Conservation (phyloP, 2,888 invertebrate genomes). For the Andrena marginata region DNA sequence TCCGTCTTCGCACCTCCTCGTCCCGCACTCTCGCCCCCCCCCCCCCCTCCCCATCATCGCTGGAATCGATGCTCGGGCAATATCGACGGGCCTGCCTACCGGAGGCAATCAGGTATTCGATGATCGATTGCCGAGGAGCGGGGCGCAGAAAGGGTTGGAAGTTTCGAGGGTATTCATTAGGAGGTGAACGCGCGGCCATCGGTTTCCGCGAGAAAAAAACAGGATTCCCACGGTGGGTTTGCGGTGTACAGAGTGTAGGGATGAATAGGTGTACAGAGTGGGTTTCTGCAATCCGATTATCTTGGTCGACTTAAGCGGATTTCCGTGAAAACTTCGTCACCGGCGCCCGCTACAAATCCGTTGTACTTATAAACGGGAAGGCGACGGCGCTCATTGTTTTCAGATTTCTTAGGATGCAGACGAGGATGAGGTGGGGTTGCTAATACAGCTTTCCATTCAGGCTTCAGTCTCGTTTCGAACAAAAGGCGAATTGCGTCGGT, state of each 20-base stretch:
- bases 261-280: slow-evolving; percentile 49
- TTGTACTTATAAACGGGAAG: slow-evolving; percentile 61
- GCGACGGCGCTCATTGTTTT: slow-evolving; percentile 38
- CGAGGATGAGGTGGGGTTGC: no score
- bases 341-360: slow-evolving; percentile 49
- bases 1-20: not conserved
- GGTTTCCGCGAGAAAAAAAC: not conserved
- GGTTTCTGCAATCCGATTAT: slow-evolving; percentile 73
- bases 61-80: slow-evolving; percentile 30
- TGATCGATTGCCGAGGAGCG: slow-evolving; percentile 30
- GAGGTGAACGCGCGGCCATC: slow-evolving; percentile 14
- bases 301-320: slow-evolving; percentile 71
- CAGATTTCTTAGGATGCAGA: slow-evolving; percentile 40
- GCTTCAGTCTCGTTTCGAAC: not conserved
- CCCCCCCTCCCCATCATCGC: no score
- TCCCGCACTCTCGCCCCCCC: not conserved
- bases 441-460: not conserved
- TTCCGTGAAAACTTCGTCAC: slow-evolving; percentile 64
- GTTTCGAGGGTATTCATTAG: slow-evolving; percentile 25
- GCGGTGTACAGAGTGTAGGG: slow-evolving; percentile 44
- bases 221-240: slow-evolving; percentile 33
- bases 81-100: slow-evolving; percentile 22
- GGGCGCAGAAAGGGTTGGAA: not conserved
- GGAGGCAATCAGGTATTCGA: slow-evolving; percentile 18
- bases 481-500: no score